These are phyloP conservation scores for Ptychobarbus kaznakovi DNA, from an alignment of 2,797 vertebrate species.

Conservation along the genomic window DNA sequence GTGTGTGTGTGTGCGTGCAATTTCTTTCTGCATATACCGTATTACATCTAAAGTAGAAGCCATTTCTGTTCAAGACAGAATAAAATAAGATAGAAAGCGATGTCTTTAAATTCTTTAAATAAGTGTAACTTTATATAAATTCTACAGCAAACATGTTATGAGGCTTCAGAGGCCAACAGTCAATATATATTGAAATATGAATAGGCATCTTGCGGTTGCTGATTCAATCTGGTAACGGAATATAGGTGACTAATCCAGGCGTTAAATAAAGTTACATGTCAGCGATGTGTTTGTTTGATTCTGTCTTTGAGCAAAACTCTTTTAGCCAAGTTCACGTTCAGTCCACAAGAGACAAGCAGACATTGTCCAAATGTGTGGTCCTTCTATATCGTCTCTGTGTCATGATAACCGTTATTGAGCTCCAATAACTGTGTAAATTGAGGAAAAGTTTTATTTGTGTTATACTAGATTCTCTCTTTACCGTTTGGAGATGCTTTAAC, in stretches of 20 bases:
- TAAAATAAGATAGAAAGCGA: background rate
- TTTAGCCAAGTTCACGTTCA: background rate
- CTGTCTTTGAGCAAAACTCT: background rate
- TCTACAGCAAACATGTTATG: background rate
- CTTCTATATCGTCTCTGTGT: background rate
- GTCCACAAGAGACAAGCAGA: background rate
- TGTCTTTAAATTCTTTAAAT: background rate
- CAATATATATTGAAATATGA: background rate
- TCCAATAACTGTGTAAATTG: background rate
- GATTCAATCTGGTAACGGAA: background rate
- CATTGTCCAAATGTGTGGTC: background rate
- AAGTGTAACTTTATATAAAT: background rate
- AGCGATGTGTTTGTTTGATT: background rate
- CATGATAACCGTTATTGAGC: background rate
- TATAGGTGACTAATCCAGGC: background rate
- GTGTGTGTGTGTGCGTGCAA: background rate
- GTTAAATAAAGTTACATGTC: background rate
- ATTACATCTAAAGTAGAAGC: conserved; percentile 52
- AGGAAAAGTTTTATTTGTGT: background rate
- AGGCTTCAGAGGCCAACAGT: background rate
- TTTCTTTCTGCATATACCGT: conserved; percentile 50
- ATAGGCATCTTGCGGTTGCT: background rate
- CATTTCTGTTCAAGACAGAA: background rate
- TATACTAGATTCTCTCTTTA: background rate
- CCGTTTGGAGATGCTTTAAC: background rate